Evolutionary conservation across 64 coral and sea anemone species (phyloP), one percentile per base, ranked within the genome.

Genomic region (Exaiptasia diaphana): DNA sequence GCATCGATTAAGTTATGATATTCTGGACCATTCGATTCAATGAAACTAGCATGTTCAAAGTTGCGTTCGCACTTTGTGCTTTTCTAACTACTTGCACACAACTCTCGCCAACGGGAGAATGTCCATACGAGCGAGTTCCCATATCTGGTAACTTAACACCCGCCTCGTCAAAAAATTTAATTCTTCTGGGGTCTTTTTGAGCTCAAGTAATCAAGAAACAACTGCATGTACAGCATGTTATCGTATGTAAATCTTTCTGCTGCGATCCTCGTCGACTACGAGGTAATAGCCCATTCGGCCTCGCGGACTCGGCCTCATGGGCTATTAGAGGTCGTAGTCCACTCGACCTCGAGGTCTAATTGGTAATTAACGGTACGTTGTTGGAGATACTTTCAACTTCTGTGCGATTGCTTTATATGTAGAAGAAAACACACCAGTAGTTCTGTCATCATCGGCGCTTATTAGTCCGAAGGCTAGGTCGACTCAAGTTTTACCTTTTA

Each of bases 131-230:
- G 20, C 71, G 53, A 62, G 70, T 86, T 9, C 82, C 68, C 23
- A 71, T 53, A 38, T 73, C 36, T 17, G 82, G 82, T 31, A 46
- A 17, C 53, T 85, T 85, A 58, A 85, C 41, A 18, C 82, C 82
- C 5, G 82, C 70, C 43, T 86, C 70, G 42, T 86, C 70, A n/a
- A 86, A 86, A 45, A 86, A 86, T n/a, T 86, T 74, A 6, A 86
- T 37, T 39, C 65, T 86, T 7, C 28, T 12, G 20, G 82, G 55
- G 57, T 64, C 71, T n/a, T 76, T 86, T 75, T 21, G 83, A 86
- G 20, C 52, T 60, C 7, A 76, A 69, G 65, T 86, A 86, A 32
- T 86, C 76, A 17, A 76, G 35, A 64, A 86, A 86, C 27, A 86
- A 61, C 58, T 86, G 83, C 35, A 71, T 86, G 29, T 86, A 86